Percentiles rank a stretch among this genome's conserved stretches.
phyloP scores from a whole-genome alignment of 2,888 invertebrate species.

The Philereme vetulata region DNA sequence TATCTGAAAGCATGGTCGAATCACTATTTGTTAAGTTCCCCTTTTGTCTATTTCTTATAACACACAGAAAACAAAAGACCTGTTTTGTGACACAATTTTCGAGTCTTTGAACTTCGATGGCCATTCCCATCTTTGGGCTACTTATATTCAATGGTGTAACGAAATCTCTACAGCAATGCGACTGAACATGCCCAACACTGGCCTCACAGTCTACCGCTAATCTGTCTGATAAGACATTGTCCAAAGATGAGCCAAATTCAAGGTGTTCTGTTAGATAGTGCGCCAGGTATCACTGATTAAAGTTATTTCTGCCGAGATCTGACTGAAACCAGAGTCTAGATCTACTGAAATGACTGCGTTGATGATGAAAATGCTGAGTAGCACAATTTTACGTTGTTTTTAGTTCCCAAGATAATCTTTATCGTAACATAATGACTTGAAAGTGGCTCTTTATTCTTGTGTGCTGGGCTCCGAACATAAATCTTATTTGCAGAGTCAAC shows the following conservation, averaged over 20 bases:
- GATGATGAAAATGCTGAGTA: slow-evolving; percentile 6
- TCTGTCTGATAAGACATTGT: slow-evolving; percentile 17
- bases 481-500: slow-evolving; percentile 15
- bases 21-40: not conserved
- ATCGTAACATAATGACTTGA: slow-evolving; percentile 22
- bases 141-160: not conserved
- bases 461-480: slow-evolving; percentile 7
- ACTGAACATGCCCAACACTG: slow-evolving; percentile 6
- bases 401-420: slow-evolving; percentile 9
- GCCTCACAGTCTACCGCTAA: not conserved
- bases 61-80: no score
- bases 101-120: no score
- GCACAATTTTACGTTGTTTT: slow-evolving; percentile 16
- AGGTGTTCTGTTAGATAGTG: slow-evolving; percentile 20
- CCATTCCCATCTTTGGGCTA: no score
- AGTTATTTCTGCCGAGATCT: slow-evolving; percentile 10
- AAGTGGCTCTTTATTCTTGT: slow-evolving; percentile 11
- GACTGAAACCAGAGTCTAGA: slow-evolving; percentile 21
- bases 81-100: no score
- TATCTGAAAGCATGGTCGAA: not conserved
- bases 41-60: not conserved
- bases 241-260: slow-evolving; percentile 12
- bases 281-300: slow-evolving; percentile 5
- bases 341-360: slow-evolving; percentile 1
- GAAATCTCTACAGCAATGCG: slow-evolving; percentile 6